Percentiles rank a stretch among this genome's conserved stretches.
Evolutionary conservation across 2,888 invertebrate genomes (phyloP).

Genomic region (Cremastinae sp.): DNA sequence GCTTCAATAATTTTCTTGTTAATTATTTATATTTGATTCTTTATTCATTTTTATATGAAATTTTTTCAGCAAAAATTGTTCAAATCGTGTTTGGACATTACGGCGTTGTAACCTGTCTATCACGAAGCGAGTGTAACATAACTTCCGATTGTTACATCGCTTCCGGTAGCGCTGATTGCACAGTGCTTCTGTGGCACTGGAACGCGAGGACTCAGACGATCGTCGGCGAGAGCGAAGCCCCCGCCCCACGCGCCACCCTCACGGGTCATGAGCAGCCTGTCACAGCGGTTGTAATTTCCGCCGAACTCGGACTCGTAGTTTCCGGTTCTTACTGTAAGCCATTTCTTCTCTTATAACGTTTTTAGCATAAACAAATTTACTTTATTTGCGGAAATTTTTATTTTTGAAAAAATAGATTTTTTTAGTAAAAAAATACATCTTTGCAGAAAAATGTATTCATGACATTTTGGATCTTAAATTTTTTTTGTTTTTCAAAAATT

Average conservation of each 20-base stretch:
- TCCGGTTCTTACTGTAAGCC: conserved; percentile 90
- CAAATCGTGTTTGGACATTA: conserved; percentile 99
- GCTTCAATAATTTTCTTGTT: background rate
- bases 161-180: conserved; percentile 98
- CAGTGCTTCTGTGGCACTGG: conserved; percentile 99
- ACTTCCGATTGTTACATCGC: conserved; percentile 99
- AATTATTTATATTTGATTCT: background rate
- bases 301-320: conserved; percentile 98
- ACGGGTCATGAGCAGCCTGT: conserved; percentile 99
- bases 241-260: conserved; percentile 97
- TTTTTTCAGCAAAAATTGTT: conserved; percentile 94
- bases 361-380: no score
- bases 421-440: no score
- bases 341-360: conserved; percentile 16
- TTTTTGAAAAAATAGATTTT: no score
- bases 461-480: no score
- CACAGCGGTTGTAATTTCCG: conserved; percentile 96
- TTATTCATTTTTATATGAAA: no score
- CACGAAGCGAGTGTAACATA: conserved; percentile 98
- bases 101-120: conserved; percentile 98
- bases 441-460: no score
- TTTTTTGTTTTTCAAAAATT: conserved; percentile 8
- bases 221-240: conserved; percentile 97
- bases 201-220: conserved; percentile 97
- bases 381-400: no score